phyloP scores from a whole-genome alignment of 2,888 invertebrate genomes.

The Griposia aprilina region DNA sequence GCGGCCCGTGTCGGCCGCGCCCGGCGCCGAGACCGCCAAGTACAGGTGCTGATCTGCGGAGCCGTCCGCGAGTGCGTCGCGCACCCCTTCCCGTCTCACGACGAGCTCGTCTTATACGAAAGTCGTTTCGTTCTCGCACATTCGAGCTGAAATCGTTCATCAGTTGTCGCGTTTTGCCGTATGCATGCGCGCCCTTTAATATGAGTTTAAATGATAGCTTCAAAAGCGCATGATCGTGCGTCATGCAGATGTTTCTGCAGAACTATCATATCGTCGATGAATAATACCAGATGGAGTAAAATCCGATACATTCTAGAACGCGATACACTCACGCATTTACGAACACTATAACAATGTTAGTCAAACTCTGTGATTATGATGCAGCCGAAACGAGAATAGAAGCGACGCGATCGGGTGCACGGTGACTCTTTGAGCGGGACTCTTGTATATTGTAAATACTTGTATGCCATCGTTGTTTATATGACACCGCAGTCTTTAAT shows the following conservation, averaged over 20 bases:
- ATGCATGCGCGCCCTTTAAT: conserved; percentile 7
- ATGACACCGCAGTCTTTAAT: conserved; percentile 69
- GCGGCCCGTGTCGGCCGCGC: conserved; percentile 92
- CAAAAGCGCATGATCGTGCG: conserved; percentile 13
- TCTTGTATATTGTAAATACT: conserved; percentile 82
- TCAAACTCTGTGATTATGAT: conserved; percentile 34
- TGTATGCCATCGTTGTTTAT: conserved; percentile 76
- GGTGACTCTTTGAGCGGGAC: conserved; percentile 48
- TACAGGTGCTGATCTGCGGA: conserved; percentile 88
- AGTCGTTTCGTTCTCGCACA: conserved; percentile 13
- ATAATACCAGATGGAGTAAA: conserved; percentile 27
- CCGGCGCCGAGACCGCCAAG: conserved; percentile 96
- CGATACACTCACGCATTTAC: conserved; percentile 14
- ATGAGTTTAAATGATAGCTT: conserved; percentile 6
- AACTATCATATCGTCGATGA: conserved; percentile 37
- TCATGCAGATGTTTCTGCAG: conserved; percentile 22
- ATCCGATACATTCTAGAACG: conserved; percentile 28
- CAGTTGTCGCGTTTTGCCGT: conserved; percentile 3
- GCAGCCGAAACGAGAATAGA: conserved; percentile 48
- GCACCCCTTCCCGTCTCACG: conserved; percentile 13
- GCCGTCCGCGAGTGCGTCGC: conserved; percentile 5
- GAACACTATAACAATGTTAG: conserved; percentile 26
- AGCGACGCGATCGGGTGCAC: conserved; percentile 54
- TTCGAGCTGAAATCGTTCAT: conserved; percentile 2
- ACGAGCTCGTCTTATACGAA: conserved; percentile 10